Conservation (phyloP, 2,888 invertebrate species). For the Neoaliturus tenellus region DNA sequence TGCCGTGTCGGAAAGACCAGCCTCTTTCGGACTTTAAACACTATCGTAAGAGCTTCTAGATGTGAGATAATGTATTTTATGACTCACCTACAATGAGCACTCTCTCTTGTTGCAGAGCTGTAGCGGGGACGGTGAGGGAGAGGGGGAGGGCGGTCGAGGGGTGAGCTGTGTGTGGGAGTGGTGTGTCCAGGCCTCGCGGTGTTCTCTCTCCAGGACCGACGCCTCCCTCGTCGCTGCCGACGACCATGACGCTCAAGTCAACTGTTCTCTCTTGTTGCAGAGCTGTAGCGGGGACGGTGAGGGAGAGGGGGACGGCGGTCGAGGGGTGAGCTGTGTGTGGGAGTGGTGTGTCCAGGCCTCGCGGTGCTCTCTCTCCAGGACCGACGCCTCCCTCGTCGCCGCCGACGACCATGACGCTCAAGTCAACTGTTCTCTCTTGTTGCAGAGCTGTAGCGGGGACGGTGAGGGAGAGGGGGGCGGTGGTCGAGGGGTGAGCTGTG, state of each 20-base stretch:
- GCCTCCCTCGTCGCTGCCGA: constrained; percentile 43
- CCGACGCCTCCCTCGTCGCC: constrained; percentile 38
- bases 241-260: no score
- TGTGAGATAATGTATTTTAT: no score
- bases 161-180: constrained; percentile 56
- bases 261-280: no score
- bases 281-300: constrained; percentile 8
- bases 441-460: background rate
- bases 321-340: constrained; percentile 49
- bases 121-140: constrained; percentile 5
- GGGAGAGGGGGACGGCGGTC: background rate
- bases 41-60: no score
- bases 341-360: constrained; percentile 56
- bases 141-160: background rate
- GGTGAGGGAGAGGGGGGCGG: constrained; percentile 13
- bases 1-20: no score
- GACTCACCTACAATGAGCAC: no score
- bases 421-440: constrained; percentile 43
- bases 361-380: constrained; percentile 48
- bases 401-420: constrained; percentile 49
- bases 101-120: background rate
- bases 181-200: constrained; percentile 55
- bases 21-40: no score
- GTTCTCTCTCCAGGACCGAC: constrained; percentile 36
- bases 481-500: constrained; percentile 12